Conservation (phyloP, 2,888 invertebrate species). For the Tenthredo scrophulariae region DNA sequence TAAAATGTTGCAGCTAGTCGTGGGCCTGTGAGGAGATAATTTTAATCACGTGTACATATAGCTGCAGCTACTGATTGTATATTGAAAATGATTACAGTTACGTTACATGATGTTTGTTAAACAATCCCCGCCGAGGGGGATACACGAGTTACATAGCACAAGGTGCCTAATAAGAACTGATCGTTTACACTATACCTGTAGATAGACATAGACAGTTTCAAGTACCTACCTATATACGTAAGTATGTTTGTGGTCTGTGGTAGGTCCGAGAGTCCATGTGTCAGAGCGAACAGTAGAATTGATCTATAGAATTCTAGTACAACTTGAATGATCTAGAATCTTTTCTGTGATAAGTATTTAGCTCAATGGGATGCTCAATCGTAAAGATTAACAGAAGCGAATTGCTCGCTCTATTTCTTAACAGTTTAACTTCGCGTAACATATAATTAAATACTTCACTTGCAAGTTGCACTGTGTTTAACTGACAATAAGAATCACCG, state of each 20-base stretch:
- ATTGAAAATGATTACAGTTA: neutral
- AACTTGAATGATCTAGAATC: neutral
- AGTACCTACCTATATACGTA: neutral
- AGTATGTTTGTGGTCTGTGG: neutral
- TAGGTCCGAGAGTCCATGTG: slow-evolving; percentile 2
- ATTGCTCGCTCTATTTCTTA: neutral
- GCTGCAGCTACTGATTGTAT: neutral
- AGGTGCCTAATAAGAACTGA: slow-evolving; percentile 3
- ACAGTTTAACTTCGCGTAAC: neutral
- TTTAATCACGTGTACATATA: slow-evolving; percentile 14
- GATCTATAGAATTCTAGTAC: slow-evolving; percentile 4
- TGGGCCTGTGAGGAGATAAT: neutral
- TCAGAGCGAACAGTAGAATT: neutral
- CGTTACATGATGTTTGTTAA: slow-evolving; percentile 12
- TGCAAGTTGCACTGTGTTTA: neutral
- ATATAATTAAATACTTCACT: neutral
- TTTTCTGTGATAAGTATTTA: slow-evolving; percentile 27
- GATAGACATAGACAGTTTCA: neutral
- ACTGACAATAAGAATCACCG: neutral
- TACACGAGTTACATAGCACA: neutral
- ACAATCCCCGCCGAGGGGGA: neutral
- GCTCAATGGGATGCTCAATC: slow-evolving; percentile 27
- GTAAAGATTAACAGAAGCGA: slow-evolving; percentile 10
- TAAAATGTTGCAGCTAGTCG: neutral
- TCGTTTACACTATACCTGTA: neutral